Evolutionary conservation across 2,113 vertebrate genomes (phyloP), one percentile per base, ranked within the genome.

Genomic region (Oryzias celebensis): DNA sequence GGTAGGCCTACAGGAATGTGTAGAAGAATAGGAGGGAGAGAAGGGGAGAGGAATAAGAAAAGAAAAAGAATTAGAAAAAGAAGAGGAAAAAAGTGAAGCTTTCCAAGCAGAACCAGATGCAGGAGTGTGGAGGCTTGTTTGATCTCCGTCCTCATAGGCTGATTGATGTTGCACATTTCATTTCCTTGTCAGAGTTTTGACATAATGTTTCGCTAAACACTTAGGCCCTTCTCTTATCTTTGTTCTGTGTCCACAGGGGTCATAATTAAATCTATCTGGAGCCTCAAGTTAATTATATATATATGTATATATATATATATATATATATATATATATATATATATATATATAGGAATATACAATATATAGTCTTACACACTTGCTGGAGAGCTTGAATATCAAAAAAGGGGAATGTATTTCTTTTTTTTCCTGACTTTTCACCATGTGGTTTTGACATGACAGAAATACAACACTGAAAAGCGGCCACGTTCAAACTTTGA

Each of bases 181-280:
- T 89, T 93, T 86, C 89, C 91, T 91, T 87, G 83, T 90, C 92
- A 84, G 72, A 82, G 79, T 85, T 85, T 78, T 93, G 92, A 93
- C 91, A 90, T 90, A 87, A 91, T 72, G 88, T 88, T 84, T 90
- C 89, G 67, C 91, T 91, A 92, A 90, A 93, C 88, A 85, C 88
- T 89, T 82, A 72, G 75, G 68, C 76, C 77, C 77, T 46, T 65
- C 83, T 80, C 68, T 87, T 76, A 58, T 83, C 83, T 86, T 80
- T 66, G 70, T 77, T 85, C 73, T 73, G 64, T 75, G 86, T 87
- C 77, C 79, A 71, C 42, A 26, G 77, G 68, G 81, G 75, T 84
- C 83, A 61, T 85, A 75, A 87, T 88, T 83, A 86, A 88, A 79
- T 84, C 77, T 84, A 81, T 78, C 67, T 75, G 65, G 59, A 68